Base-by-base conservation (phyloP, 2,888 invertebrate species). In the Steromphala cineraria region DNA sequence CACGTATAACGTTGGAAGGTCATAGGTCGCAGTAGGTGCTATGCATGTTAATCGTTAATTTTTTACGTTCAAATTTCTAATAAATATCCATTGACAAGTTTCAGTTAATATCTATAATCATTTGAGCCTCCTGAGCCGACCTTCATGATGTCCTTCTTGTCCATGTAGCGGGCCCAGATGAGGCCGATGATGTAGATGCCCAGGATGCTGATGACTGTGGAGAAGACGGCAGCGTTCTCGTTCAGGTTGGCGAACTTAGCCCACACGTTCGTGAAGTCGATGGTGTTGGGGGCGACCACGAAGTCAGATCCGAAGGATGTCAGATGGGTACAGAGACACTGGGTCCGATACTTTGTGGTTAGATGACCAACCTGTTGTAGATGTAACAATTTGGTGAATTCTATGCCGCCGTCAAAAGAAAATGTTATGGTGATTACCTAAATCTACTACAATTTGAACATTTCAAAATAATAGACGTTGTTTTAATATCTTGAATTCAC, bases 301-400 rank as follows among this genome's bases (percentile, higher is more conserved):
- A 93, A 90, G 85, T 93, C 92, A 13, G 93, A 91, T 0, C 93
- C 93, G 81, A 93, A 93, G 3, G 93, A 92, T 4, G 93, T 93
- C 86, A 93, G 86, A 82, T 93, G 93, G 56, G 85, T 90, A 78
- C 92, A 92, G 36, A 91, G 82, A 81, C 93, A 93, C 80, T 91
- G 90, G 0, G 93, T 93, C 53, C 86, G 85, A 81, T 88, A 88
- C 46, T 87, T 87, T 15, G 90, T 91, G 0, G 92, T 92, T 67
- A 87, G 78, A n/a, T 86, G 86, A 0, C 92, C 91, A 15, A 92
- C 91, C 92, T 92, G 83, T 8, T 62, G n/a, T 13, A 19, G 46
- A 46, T 4, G 4, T 46, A 46, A 46, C 10, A 1, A 7, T 36
- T 36, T 36, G 36, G 2, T 7, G 36, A 36, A 4, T 36, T n/a